Conservation (phyloP, 2,113 vertebrate genomes). For the Saguinus imperator region DNA sequence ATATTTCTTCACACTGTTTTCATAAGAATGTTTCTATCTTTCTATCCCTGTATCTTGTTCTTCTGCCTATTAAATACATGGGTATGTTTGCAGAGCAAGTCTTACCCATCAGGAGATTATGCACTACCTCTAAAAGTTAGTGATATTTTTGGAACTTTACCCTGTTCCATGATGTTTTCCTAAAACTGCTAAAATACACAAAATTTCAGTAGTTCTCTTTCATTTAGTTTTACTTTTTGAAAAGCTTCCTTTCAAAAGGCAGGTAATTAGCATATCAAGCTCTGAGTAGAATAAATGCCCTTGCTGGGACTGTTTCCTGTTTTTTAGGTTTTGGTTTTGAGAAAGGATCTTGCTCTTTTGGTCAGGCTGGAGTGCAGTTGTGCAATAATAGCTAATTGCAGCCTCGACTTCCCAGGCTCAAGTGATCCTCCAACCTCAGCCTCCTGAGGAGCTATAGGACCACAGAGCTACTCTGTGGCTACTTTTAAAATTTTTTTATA, state of each 20-base stretch:
- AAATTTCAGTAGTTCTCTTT: neutral
- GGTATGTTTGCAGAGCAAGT: neutral
- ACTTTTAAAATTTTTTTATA: no score
- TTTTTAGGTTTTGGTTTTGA: neutral
- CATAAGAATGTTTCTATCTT: neutral
- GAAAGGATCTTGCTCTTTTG: no score
- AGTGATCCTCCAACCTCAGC: no score
- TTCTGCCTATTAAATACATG: neutral
- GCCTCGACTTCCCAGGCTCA: no score
- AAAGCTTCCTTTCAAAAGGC: neutral
- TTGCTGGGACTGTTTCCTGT: neutral
- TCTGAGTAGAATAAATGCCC: neutral
- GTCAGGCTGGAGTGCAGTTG: no score
- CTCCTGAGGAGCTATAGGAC: no score
- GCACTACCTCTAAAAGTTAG: neutral
- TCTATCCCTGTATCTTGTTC: neutral
- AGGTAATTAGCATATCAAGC: neutral
- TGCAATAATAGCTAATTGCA: no score
- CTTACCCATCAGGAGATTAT: neutral
- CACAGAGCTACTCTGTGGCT: no score
- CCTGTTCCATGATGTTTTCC: neutral
- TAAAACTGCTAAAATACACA: neutral
- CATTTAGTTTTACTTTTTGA: conserved; percentile 6
- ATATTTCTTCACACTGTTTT: neutral
- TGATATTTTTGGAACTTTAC: neutral